A percentile compares a stretch with the other conserved stretches of the same genome.
Evolutionary conservation across 2,113 vertebrate species (phyloP).

Genomic region (Lamprologus sp.): DNA sequence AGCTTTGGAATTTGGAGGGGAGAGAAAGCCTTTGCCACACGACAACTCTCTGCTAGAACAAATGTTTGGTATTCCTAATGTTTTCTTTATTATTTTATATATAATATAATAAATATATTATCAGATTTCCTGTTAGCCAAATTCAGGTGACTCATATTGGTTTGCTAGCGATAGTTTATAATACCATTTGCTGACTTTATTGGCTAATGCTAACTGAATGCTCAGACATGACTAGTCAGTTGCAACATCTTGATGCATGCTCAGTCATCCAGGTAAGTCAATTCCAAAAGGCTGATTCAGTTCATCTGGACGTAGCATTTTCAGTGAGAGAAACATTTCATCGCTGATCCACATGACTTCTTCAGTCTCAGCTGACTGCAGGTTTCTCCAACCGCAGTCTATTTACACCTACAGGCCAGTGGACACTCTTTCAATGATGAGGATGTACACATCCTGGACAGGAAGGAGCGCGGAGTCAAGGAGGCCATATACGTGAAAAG

Average conservation of each 20-base stretch:
- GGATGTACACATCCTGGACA: not conserved
- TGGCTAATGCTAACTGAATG: not conserved
- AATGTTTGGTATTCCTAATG: not conserved
- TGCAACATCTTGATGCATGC: not conserved
- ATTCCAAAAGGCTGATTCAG: not conserved
- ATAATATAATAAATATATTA: not conserved
- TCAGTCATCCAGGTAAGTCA: not conserved
- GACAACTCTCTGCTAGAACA: not conserved
- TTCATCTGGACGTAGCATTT: no score
- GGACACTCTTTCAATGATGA: not conserved
- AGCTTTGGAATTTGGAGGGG: not conserved
- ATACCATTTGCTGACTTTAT: not conserved
- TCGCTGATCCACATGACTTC: not conserved
- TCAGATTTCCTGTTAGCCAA: not conserved
- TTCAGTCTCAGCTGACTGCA: not conserved
- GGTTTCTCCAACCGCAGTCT: accelerated
- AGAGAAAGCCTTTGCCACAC: not conserved
- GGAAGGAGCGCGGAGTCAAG: not conserved
- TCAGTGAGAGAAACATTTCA: not conserved
- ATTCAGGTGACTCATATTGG: not conserved
- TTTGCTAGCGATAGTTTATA: not conserved
- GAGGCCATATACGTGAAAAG: not conserved
- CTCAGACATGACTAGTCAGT: not conserved
- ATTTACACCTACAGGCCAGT: not conserved
- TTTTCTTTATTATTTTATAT: not conserved